Evolutionary conservation across 2,888 invertebrate species (phyloP).

Genomic region (Agrotis segetum): DNA sequence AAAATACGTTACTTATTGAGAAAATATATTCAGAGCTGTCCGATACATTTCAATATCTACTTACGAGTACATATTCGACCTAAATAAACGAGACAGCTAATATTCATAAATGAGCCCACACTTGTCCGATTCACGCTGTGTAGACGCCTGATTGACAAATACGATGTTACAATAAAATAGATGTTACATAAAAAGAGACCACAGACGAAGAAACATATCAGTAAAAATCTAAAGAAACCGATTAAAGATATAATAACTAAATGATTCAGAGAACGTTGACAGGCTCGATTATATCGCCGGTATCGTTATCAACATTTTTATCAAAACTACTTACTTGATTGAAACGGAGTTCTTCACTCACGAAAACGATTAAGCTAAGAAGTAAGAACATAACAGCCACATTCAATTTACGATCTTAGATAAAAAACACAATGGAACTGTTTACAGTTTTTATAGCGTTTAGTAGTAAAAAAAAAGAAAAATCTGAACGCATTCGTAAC

Average conservation of each 20-base stretch:
- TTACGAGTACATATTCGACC: too few species aligned
- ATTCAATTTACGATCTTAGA: slow-evolving; percentile 44
- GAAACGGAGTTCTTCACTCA: not conserved
- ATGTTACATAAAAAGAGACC: too few species aligned
- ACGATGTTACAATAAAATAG: slow-evolving; percentile 19
- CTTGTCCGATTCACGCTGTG: too few species aligned
- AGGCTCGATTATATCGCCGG: not conserved
- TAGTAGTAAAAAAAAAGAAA: slow-evolving; percentile 41
- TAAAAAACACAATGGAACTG: slow-evolving; percentile 58
- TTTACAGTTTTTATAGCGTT: slow-evolving; percentile 31
- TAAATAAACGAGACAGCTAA: too few species aligned
- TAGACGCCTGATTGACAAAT: slow-evolving; percentile 7
- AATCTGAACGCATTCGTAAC: slow-evolving; percentile 51
- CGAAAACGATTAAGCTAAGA: slow-evolving; percentile 6
- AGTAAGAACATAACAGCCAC: not conserved
- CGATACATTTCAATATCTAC: too few species aligned
- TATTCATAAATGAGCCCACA: too few species aligned
- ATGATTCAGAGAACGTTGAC: slow-evolving; percentile 17
- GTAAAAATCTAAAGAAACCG: slow-evolving; percentile 33
- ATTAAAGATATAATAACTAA: slow-evolving; percentile 36
- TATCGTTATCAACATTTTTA: slow-evolving; percentile 1
- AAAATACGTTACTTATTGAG: too few species aligned
- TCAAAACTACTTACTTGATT: slow-evolving; percentile 15
- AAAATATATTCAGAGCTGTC: too few species aligned
- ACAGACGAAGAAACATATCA: slow-evolving; percentile 32